Evolutionary conservation across 2,113 vertebrate species (phyloP).

Genomic region (Phrynocephalus versicolor): DNA sequence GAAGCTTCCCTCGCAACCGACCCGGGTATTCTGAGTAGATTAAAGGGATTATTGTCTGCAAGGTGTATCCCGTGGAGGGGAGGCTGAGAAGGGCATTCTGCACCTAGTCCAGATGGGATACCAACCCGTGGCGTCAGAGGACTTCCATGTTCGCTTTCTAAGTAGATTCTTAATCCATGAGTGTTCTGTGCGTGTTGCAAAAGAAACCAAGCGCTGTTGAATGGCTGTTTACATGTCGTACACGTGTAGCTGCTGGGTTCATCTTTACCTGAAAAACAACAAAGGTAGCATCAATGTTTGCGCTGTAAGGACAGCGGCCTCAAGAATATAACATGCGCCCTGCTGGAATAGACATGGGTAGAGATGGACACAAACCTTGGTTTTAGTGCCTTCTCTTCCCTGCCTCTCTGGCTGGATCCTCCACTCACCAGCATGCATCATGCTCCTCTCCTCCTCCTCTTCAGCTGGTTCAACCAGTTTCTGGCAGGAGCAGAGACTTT

Average conservation of each 20-base stretch:
- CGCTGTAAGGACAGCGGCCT: slow-evolving; percentile 34
- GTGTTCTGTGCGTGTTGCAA: slow-evolving; percentile 99
- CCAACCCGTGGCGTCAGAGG: slow-evolving; percentile 97
- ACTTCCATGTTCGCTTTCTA: slow-evolving; percentile 98
- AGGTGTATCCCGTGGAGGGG: slow-evolving; percentile 98
- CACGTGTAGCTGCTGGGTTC: slow-evolving; percentile 99
- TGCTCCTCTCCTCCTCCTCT: too few relatives aligned
- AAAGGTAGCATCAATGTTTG: slow-evolving; percentile 79
- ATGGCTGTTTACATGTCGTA: slow-evolving; percentile 99
- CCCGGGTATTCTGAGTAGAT: slow-evolving; percentile 96
- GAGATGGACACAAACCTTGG: too few relatives aligned
- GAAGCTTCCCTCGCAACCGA: slow-evolving; percentile 93
- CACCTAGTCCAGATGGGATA: slow-evolving; percentile 93
- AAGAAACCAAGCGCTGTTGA: slow-evolving; percentile 99
- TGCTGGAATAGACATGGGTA: neutral
- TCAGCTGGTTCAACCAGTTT: too few relatives aligned
- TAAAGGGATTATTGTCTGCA: slow-evolving; percentile 99
- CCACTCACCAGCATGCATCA: too few relatives aligned
- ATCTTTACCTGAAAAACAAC: slow-evolving; percentile 93
- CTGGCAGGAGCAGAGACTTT: too few relatives aligned
- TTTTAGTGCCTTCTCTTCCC: too few relatives aligned
- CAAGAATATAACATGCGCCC: neutral
- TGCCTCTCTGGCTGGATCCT: too few relatives aligned
- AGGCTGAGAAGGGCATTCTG: slow-evolving; percentile 95
- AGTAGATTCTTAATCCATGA: slow-evolving; percentile 99